Evolutionary conservation across 1,140 invertebrate genomes (phyloP), one percentile per base, ranked within the genome.

Genomic region (Antheraea mylitta): DNA sequence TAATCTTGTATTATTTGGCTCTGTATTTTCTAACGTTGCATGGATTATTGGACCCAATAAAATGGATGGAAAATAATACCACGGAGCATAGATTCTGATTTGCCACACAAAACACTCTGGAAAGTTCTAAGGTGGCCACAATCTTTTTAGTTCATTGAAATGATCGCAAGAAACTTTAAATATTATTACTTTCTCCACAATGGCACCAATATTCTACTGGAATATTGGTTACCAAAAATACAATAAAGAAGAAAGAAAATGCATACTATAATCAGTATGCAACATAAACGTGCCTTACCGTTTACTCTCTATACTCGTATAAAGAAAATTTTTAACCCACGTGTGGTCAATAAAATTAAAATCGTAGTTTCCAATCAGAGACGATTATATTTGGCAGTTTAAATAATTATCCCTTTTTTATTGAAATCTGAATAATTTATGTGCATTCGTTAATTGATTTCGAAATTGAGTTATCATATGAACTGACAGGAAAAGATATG

Each of bases 401-500:
- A 19, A 61, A 53, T 53, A 16, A 53, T 53, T 53, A 16, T 16
- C 5, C 16, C 11, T 53, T 53, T 53, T 53, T 53, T 53, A 13
- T 63, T 63, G n/a, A 63, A 63, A 37, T 37, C 30, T 37, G 6
- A 63, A 36, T 53, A 53, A 53, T 53, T 53, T 18, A 61, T 61
- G 16, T 61, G 18, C 19, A 16, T 61, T 22, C 11, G 59, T 63
- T 63, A 63, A 63, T 63, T 37, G 61, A 63, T 63, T 63, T 63
- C 37, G 16, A 36, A 63, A 63, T 63, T 22, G 37, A 63, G 7
- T 30, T 63, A 63, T 63, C 61, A 18, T 63, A 63, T 3, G 30
- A 30, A 63, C 13, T 6, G 45, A 53, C 16, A 7, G 38, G 8
- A 42, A 42, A 42, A 8, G 38, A 53, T 13, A 53, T 53, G 38